phyloP scores from a whole-genome alignment of 2,888 invertebrate genomes.

The Scaptomyza reducta region DNA sequence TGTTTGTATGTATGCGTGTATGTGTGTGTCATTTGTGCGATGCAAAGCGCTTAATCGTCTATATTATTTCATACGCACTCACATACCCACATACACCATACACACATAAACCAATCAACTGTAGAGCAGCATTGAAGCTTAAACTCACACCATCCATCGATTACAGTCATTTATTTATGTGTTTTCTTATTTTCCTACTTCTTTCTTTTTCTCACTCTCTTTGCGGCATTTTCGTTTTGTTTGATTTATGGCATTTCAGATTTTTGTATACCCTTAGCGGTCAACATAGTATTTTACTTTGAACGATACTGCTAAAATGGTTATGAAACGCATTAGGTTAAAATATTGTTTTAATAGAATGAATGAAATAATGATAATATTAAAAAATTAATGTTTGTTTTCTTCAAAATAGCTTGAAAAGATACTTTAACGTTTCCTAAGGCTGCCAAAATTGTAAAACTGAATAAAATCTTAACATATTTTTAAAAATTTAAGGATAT shows the following conservation, averaged over 20 bases:
- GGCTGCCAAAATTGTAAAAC: no score
- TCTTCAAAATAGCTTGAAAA: no score
- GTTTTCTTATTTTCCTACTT: constrained; percentile 46
- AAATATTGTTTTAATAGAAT: no score
- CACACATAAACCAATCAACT: constrained; percentile 38
- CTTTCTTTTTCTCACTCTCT: not conserved
- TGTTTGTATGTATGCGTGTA: not conserved
- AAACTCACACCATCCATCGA: constrained; percentile 50
- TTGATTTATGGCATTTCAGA: constrained; percentile 39
- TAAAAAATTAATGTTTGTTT: no score
- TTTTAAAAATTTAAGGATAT: not conserved
- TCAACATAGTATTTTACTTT: not conserved
- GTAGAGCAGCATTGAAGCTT: constrained; percentile 43
- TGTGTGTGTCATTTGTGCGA: constrained; percentile 27
- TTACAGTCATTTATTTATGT: constrained; percentile 73
- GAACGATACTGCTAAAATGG: not conserved
- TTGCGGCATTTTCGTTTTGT: constrained; percentile 42
- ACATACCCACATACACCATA: constrained; percentile 30
- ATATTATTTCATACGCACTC: constrained; percentile 58
- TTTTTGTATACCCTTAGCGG: constrained; percentile 25
- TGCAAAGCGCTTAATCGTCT: constrained; percentile 59
- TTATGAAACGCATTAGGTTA: not conserved
- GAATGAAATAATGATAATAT: no score
- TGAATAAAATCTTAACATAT: no score
- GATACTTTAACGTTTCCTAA: no score